These are phyloP conservation scores for Macrocentrus cingulum DNA, from an alignment of 1,140 invertebrate genomes.

Conservation along the genomic window DNA sequence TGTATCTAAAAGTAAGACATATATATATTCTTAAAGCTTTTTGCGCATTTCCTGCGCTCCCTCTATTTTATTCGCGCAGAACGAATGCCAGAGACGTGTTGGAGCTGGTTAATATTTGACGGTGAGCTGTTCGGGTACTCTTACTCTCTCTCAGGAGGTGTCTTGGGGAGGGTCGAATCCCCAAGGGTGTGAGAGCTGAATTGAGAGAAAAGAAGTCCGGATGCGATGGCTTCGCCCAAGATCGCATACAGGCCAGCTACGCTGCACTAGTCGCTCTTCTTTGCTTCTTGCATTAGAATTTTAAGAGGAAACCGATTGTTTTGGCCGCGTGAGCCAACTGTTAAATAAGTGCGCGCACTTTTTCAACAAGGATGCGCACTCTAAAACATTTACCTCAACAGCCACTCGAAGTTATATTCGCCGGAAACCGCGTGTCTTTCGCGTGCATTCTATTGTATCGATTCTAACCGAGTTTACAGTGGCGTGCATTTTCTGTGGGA, in stretches of 20 bases:
- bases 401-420: not conserved
- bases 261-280: not conserved
- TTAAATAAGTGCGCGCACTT: conserved; percentile 37
- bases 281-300: conserved; percentile 55
- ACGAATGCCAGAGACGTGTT: conserved; percentile 28
- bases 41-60: not conserved
- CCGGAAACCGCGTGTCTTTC: no score
- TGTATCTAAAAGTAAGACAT: no score
- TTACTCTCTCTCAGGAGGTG: conserved; percentile 14
- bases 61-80: conserved; percentile 3
- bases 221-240: no score
- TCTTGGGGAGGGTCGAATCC: conserved; percentile 8
- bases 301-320: conserved; percentile 54
- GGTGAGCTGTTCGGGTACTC: conserved; percentile 17
- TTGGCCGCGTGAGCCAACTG: conserved; percentile 48
- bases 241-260: not conserved
- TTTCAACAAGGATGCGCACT: conserved; percentile 35
- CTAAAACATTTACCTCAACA: conserved; percentile 50
- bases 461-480: no score
- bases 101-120: conserved; percentile 42
- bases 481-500: no score
- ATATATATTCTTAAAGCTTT: no score
- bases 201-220: no score
- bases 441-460: no score
- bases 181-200: conserved; percentile 22